These are phyloP conservation scores for Eptesicus fuscus DNA, from an alignment of 2,113 vertebrate genomes.

Conservation along the genomic window DNA sequence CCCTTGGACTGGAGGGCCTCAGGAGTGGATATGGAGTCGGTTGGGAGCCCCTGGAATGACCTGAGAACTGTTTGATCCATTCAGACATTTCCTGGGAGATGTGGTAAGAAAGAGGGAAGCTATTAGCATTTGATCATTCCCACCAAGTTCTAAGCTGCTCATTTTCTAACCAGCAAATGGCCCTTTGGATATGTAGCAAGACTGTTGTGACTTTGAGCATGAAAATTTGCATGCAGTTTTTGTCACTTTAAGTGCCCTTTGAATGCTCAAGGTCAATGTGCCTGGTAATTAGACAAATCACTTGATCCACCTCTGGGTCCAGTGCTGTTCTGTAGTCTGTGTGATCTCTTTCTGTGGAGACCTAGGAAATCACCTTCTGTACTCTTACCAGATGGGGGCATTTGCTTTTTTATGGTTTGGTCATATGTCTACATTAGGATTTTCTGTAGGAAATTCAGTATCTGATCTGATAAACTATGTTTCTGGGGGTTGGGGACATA, in stretches of 20 bases:
- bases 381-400: neutral
- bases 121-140: neutral
- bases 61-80: neutral
- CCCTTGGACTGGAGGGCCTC: neutral
- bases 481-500: neutral
- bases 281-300: neutral
- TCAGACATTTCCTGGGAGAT: neutral
- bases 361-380: neutral
- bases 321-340: neutral
- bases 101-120: neutral
- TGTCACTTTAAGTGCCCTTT: neutral
- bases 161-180: neutral
- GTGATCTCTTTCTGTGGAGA: neutral
- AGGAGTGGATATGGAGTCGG: neutral
- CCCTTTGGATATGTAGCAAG: neutral
- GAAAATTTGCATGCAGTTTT: neutral
- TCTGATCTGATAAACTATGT: neutral
- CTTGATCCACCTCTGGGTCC: neutral
- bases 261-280: neutral
- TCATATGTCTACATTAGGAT: neutral
- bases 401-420: neutral
- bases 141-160: neutral
- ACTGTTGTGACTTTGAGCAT: neutral
- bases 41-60: neutral
- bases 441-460: neutral